These are phyloP conservation scores for Chrysina gloriosa DNA, from an alignment of 2,888 invertebrate genomes.

Conservation along the genomic window DNA sequence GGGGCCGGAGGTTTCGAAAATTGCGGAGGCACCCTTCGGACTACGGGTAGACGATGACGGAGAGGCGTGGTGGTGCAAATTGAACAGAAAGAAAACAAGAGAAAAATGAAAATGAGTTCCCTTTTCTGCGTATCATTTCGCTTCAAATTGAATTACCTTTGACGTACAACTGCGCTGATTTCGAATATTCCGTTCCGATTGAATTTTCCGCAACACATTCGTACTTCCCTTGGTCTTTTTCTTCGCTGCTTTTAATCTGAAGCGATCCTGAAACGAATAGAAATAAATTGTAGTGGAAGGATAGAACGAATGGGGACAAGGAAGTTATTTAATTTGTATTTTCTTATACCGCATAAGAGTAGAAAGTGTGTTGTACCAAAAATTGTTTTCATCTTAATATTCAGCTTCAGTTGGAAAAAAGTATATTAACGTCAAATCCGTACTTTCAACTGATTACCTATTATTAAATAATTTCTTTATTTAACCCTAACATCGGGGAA, in stretches of 20 bases:
- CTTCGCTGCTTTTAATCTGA: constrained; percentile 90
- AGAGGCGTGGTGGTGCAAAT: constrained; percentile 21
- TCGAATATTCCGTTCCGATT: constrained; percentile 93
- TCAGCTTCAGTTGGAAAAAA: too few relatives aligned
- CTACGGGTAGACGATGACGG: constrained; percentile 64
- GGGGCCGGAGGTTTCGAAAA: constrained; percentile 93
- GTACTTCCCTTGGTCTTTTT: constrained; percentile 94
- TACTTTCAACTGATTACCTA: too few relatives aligned
- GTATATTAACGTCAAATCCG: too few relatives aligned
- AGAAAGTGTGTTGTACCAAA: too few relatives aligned
- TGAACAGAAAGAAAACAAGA: constrained; percentile 34
- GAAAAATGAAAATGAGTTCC: constrained; percentile 40
- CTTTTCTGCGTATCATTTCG: constrained; percentile 33
- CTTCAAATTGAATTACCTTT: constrained; percentile 75
- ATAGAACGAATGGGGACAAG: neutral
- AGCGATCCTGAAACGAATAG: constrained; percentile 76
- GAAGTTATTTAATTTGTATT: too few relatives aligned
- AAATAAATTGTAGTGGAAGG: constrained; percentile 21
- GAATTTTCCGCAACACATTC: constrained; percentile 96
- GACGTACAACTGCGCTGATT: constrained; percentile 89
- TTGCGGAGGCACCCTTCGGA: constrained; percentile 93
- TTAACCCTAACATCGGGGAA: too few relatives aligned
- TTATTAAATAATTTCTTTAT: too few relatives aligned
- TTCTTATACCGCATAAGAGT: too few relatives aligned
- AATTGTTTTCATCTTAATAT: too few relatives aligned